A percentile compares a stretch with the other conserved stretches of the same genome.
Evolutionary conservation across 2,797 vertebrate species (phyloP).

Genomic region (Gallinago solitaria): DNA sequence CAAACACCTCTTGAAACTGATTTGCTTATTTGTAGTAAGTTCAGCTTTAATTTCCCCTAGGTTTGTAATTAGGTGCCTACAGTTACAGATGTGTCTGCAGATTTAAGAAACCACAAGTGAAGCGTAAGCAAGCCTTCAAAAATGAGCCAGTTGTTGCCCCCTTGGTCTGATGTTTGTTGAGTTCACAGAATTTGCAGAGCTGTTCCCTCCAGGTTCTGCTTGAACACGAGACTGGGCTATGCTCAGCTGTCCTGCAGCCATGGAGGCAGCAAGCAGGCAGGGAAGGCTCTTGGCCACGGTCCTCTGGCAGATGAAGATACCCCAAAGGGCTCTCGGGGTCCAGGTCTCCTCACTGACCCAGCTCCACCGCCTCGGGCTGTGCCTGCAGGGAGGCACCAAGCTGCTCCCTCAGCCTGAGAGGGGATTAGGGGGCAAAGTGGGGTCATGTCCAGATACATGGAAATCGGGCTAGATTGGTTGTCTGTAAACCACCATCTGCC

Average conservation of each 20-base stretch:
- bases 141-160: not conserved
- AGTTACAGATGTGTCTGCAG: not conserved
- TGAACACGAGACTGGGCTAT: fast-evolving
- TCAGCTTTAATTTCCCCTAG: not conserved
- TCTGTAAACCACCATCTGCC: not conserved
- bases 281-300: not conserved
- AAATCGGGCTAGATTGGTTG: not conserved
- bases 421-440: not conserved
- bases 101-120: not conserved
- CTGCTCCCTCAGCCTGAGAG: not conserved
- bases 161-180: not conserved
- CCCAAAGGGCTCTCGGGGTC: not conserved
- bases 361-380: not conserved
- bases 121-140: not conserved
- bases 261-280: not conserved
- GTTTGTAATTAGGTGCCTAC: not conserved
- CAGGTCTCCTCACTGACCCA: not conserved
- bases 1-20: not conserved
- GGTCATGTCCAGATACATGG: not conserved
- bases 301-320: not conserved
- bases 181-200: not conserved
- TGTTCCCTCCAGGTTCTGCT: not conserved
- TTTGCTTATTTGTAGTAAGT: not conserved
- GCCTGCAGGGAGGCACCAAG: not conserved
- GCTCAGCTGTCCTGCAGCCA: not conserved